These are phyloP conservation scores for Eudemis profundana DNA, from an alignment of 2,888 invertebrate species.

Conservation along the genomic window DNA sequence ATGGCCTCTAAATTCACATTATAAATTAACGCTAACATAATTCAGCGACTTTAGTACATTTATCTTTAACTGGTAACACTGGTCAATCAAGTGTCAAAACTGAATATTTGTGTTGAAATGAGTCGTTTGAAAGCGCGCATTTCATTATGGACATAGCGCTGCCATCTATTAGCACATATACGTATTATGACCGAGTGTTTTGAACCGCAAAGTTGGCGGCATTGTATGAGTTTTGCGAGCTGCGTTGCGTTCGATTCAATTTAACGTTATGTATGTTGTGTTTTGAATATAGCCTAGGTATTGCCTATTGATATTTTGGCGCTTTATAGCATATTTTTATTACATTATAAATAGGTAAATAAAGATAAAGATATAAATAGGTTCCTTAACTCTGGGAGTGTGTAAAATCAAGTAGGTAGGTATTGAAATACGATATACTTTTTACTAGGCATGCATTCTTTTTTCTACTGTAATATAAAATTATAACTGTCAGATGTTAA, in stretches of 20 bases:
- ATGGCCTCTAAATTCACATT: background rate
- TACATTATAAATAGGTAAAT: no score
- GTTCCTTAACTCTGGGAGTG: no score
- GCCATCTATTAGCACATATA: conserved; percentile 62
- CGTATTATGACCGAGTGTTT: background rate
- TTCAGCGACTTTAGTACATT: conserved; percentile 49
- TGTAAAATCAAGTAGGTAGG: no score
- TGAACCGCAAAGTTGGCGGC: conserved; percentile 3
- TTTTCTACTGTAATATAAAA: background rate
- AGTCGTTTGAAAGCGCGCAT: conserved; percentile 68
- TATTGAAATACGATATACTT: no score
- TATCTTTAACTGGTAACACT: conserved; percentile 56
- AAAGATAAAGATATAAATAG: no score
- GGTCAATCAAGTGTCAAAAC: conserved; percentile 59
- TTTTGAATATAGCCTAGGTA: no score
- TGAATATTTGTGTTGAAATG: conserved; percentile 56
- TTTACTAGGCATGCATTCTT: no score
- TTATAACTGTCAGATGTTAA: conserved; percentile 9
- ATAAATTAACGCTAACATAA: background rate
- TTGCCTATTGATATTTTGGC: background rate
- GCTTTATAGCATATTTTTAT: no score
- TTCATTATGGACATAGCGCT: conserved; percentile 53
- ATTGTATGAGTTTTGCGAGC: no score
- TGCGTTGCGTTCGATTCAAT: no score
- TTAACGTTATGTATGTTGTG: no score